Evolutionary conservation across 2,113 vertebrate genomes (phyloP).

Genomic region (Reinhardtius hippoglossoides): DNA sequence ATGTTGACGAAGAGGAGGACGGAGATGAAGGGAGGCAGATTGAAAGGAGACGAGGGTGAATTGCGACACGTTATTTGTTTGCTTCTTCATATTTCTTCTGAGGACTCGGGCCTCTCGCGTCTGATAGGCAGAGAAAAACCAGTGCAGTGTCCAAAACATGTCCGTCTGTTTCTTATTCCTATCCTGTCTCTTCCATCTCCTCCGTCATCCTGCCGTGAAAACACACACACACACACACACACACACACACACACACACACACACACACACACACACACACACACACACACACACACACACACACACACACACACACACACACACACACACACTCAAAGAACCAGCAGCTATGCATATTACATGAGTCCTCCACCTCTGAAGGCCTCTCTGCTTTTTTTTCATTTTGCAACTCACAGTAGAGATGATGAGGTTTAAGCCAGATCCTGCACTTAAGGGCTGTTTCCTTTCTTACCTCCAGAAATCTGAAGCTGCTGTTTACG

Average conservation of each 20-base stretch:
- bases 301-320: conserved; percentile 49
- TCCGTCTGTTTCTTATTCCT: conserved; percentile 61
- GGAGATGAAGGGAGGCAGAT: conserved; percentile 17
- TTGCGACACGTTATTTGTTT: conserved; percentile 11
- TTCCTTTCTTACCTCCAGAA: conserved; percentile 38
- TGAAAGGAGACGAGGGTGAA: conserved; percentile 9
- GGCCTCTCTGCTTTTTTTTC: conserved; percentile 63
- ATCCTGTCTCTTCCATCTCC: conserved; percentile 43
- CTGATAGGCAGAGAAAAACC: conserved; percentile 34
- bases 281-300: too few species aligned
- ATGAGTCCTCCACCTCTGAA: conserved; percentile 76
- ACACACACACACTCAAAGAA: conserved; percentile 55
- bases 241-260: conserved; percentile 46
- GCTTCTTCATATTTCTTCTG: conserved; percentile 32
- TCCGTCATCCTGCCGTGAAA: conserved; percentile 63
- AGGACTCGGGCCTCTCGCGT: conserved; percentile 30
- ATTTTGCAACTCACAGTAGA: conserved; percentile 62
- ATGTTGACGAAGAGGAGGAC: conserved; percentile 15
- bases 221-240: conserved; percentile 48
- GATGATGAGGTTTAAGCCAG: conserved; percentile 66
- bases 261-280: conserved; percentile 39
- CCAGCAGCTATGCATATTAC: conserved; percentile 73
- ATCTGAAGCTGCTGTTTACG: conserved; percentile 33
- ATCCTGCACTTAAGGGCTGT: conserved; percentile 57
- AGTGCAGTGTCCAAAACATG: conserved; percentile 27